Conservation (phyloP, 2,888 invertebrate species). For the Chymomyza fuscimana region DNA sequence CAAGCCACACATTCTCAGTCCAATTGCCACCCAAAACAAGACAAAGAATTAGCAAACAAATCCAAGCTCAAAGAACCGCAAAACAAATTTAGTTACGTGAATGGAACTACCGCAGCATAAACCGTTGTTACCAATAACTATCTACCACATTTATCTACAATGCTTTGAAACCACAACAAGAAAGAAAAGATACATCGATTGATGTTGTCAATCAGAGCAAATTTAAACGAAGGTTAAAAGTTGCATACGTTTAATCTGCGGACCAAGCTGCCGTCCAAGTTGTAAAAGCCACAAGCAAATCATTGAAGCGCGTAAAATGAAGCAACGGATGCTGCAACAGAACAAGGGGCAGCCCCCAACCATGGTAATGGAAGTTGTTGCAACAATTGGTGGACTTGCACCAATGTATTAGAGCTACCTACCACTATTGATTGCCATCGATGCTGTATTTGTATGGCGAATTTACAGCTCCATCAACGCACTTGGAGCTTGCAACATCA, state of each 20-base stretch:
- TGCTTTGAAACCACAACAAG: background rate
- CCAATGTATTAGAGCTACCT: slow-evolving; percentile 58
- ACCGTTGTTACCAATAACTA: slow-evolving; percentile 37
- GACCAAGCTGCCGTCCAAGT: background rate
- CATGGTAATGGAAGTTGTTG: slow-evolving; percentile 30
- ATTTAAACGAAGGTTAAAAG: slow-evolving; percentile 72
- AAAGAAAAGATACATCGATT: slow-evolving; percentile 45
- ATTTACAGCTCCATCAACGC: slow-evolving; percentile 70
- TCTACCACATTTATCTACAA: background rate
- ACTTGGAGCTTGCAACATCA: slow-evolving; percentile 45
- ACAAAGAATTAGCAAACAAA: slow-evolving; percentile 31
- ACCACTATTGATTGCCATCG: slow-evolving; percentile 64
- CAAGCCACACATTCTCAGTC: background rate
- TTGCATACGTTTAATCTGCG: slow-evolving; percentile 70
- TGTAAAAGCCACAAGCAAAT: slow-evolving; percentile 43
- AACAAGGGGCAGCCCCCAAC: slow-evolving; percentile 12
- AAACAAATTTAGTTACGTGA: slow-evolving; percentile 62
- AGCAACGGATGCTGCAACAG: slow-evolving; percentile 59
- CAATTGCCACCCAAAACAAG: slow-evolving; percentile 1
- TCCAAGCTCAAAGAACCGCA: slow-evolving; percentile 52
- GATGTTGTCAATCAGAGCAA: slow-evolving; percentile 71
- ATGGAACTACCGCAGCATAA: slow-evolving; percentile 35
- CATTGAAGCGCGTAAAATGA: slow-evolving; percentile 70
- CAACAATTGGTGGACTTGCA: slow-evolving; percentile 15
- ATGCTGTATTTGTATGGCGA: slow-evolving; percentile 68